Conservation (phyloP, 2,888 invertebrate species). For the Galerucella calmariensis region DNA sequence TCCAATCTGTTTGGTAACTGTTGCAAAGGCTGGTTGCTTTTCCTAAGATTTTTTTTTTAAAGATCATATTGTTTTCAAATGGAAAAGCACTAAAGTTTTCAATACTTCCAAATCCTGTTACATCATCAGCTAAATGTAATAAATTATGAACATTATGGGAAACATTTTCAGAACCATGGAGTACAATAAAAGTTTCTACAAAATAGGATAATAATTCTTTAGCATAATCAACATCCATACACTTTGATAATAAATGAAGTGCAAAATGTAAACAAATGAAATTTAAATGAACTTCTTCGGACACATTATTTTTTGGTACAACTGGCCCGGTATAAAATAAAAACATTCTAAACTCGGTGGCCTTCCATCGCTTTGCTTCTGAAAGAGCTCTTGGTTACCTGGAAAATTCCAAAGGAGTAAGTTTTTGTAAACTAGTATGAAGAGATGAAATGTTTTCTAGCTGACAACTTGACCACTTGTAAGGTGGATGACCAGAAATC, state of each 20-base stretch:
- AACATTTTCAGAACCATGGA: background rate
- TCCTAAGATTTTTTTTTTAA: too few relatives aligned
- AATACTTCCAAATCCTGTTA: too few relatives aligned
- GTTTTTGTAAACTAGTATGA: background rate
- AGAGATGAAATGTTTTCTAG: slow-evolving; percentile 2
- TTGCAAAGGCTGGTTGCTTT: background rate
- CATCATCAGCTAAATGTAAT: too few relatives aligned
- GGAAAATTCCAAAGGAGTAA: slow-evolving; percentile 23
- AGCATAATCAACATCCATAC: background rate
- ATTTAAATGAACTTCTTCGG: too few relatives aligned
- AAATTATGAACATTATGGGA: too few relatives aligned
- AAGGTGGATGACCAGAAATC: slow-evolving; percentile 25
- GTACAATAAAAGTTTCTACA: background rate
- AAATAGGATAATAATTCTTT: background rate
- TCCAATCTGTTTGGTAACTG: background rate
- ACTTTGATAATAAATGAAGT: too few relatives aligned
- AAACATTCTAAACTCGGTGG: too few relatives aligned
- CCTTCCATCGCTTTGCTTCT: background rate
- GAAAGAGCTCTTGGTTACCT: slow-evolving; percentile 25
- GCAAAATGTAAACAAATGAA: too few relatives aligned
- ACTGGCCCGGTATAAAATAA: too few relatives aligned
- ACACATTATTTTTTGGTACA: too few relatives aligned
- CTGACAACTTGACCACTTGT: slow-evolving; percentile 23
- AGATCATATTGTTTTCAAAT: too few relatives aligned
- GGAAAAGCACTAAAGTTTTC: too few relatives aligned